These are phyloP conservation scores for Chrosomus eos DNA, from an alignment of 2,797 vertebrate genomes.

Conservation along the genomic window DNA sequence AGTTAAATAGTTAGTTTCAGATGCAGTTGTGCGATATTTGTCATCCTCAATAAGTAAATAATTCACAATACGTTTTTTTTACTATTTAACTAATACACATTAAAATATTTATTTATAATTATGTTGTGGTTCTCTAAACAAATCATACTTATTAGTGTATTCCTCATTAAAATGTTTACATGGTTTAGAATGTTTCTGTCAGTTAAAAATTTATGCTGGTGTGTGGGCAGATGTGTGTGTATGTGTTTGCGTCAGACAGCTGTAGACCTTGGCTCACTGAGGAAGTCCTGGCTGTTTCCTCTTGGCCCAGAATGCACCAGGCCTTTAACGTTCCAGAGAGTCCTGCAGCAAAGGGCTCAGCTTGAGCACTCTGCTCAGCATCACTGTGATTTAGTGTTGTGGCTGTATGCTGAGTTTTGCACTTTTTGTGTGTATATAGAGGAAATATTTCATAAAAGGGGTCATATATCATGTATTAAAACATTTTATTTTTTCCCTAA, in stretches of 20 bases:
- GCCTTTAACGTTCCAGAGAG: slow-evolving; percentile 63
- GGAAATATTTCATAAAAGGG: slow-evolving; percentile 50
- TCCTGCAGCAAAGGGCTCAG: slow-evolving; percentile 66
- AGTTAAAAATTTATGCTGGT: slow-evolving; percentile 28
- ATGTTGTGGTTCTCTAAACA: neutral
- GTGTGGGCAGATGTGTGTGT: slow-evolving; percentile 42
- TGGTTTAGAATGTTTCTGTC: slow-evolving; percentile 22
- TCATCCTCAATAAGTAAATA: neutral
- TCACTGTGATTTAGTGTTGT: slow-evolving; percentile 38
- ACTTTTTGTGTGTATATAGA: slow-evolving; percentile 29
- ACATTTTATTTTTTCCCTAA: slow-evolving; percentile 8
- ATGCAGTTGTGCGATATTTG: neutral
- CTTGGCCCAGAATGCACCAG: slow-evolving; percentile 66
- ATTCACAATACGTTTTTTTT: neutral
- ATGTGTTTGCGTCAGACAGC: slow-evolving; percentile 69
- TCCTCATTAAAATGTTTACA: slow-evolving; percentile 20
- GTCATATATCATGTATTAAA: slow-evolving; percentile 25
- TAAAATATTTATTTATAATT: neutral
- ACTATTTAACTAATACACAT: too few relatives aligned
- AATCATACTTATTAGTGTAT: neutral
- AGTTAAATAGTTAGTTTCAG: neutral
- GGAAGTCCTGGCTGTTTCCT: slow-evolving; percentile 80
- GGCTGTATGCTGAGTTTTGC: slow-evolving; percentile 32
- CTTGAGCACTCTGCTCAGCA: slow-evolving; percentile 23
- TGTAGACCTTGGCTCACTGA: slow-evolving; percentile 58